Evolutionary conservation across 1,140 invertebrate genomes (phyloP).

Genomic region (Akabosia matsudoensis): DNA sequence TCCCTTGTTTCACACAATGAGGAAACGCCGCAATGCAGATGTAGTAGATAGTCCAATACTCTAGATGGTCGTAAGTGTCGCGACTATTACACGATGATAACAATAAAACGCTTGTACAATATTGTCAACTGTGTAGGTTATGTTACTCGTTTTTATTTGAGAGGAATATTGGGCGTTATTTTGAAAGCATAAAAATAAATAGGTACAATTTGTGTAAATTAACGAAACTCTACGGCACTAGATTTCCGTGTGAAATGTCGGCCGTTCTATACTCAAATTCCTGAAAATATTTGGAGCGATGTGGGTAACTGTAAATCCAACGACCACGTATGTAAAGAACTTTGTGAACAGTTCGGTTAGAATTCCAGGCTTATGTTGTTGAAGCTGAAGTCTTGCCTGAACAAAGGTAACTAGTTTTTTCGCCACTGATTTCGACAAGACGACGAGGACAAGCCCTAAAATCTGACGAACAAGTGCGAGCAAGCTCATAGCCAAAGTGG

Average conservation of each 20-base stretch:
- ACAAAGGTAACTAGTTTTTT: slow-evolving; percentile 57
- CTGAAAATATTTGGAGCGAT: slow-evolving; percentile 74
- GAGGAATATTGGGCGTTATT: neutral
- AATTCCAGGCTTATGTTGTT: slow-evolving; percentile 54
- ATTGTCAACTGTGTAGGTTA: no score
- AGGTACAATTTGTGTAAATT: neutral
- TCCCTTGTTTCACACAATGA: no score
- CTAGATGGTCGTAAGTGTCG: no score
- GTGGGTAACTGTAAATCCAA: slow-evolving; percentile 72
- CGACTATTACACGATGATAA: no score
- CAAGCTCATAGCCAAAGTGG: slow-evolving; percentile 65
- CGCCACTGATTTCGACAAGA: slow-evolving; percentile 64
- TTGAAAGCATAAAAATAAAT: neutral
- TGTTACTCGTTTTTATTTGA: neutral
- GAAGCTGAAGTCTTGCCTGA: neutral
- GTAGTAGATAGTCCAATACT: no score
- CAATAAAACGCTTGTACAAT: no score
- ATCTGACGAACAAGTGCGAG: slow-evolving; percentile 64
- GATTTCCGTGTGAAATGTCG: slow-evolving; percentile 80
- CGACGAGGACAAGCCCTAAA: slow-evolving; percentile 68
- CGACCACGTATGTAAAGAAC: slow-evolving; percentile 70
- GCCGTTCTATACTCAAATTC: slow-evolving; percentile 69
- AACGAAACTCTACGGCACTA: slow-evolving; percentile 50
- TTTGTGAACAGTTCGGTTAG: slow-evolving; percentile 76
- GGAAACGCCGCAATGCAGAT: no score